Base-by-base conservation (phyloP, 2,797 vertebrate species). In the Otus scops region DNA sequence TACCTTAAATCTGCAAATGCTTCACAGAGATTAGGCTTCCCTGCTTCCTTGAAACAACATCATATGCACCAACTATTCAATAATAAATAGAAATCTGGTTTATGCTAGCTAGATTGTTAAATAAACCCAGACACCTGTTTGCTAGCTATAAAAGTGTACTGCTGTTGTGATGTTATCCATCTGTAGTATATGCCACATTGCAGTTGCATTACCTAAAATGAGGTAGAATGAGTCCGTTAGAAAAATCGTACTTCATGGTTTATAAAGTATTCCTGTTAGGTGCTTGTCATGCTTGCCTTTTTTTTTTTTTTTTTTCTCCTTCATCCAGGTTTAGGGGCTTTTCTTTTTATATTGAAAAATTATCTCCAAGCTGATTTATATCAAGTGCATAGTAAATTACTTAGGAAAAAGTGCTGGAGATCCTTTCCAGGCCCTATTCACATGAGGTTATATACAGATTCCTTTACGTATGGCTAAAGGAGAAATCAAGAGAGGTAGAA, bases 91-190 rank as follows among this genome's bases (percentile, higher is more conserved):
- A 79, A 93, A 76, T 84, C 73, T 95, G 43, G 13, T 75, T 94
- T 88, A 48, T 45, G 56, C 39, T 67, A 79, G 28, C 36, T 86
- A 86, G n/a, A 54, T 88, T 88, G 63, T 73, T 95, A 88, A 95
- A 92, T 76, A 94, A 96, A 95, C 69, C n/a, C 65, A 82, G 69
- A 79, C 73, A 93, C 76, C 85, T 88, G 61, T 61, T 94, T 87
- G 9, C 27, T 73, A 69, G 61, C 84, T 85, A 90, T 91, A 75
- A 85, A 94, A 93, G 53, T 47, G 30, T 65, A 36, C 38, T 89
- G 65, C 38, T 86, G 36, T 71, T 95, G 43, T 51, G 59, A 78
- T 85, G 38, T 59, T 86, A 59, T 69, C 69, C 65, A 73, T 95
- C 88, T 90, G 57, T 38, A 86, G 17, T 60, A 57, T 39, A 60